Evolutionary conservation across 2,888 invertebrate species (phyloP).

Genomic region (Heteromurus nitidus): DNA sequence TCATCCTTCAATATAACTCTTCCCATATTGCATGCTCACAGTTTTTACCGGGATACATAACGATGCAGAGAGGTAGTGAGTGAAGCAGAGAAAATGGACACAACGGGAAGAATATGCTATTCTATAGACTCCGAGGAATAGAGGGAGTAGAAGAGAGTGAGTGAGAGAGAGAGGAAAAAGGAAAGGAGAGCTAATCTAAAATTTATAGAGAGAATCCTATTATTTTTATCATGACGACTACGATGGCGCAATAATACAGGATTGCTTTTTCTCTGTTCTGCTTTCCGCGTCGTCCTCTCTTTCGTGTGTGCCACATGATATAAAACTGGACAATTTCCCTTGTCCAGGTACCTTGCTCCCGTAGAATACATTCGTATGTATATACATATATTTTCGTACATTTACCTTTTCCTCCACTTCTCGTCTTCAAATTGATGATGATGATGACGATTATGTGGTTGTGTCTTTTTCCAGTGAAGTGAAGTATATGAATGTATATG

Average conservation of each 20-base stretch:
- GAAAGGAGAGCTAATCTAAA: slow-evolving; percentile 67
- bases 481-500: not conserved
- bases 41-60: no score
- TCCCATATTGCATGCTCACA: no score
- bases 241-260: slow-evolving; percentile 62
- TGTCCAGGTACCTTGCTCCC: not conserved
- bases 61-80: no score
- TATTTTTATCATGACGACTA: slow-evolving; percentile 55
- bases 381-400: slow-evolving; percentile 42
- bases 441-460: slow-evolving; percentile 29
- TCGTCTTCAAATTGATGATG: slow-evolving; percentile 20
- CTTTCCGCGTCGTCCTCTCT: no score
- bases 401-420: slow-evolving; percentile 41
- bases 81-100: no score
- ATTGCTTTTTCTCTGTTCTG: slow-evolving; percentile 43
- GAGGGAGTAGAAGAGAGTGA: not conserved
- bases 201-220: slow-evolving; percentile 70
- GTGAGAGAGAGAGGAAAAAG: slow-evolving; percentile 53
- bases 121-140: no score
- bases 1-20: no score
- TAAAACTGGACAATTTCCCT: not conserved
- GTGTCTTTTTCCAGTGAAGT: slow-evolving; percentile 1
- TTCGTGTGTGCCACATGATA: no score
- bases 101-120: no score
- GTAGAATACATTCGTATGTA: not conserved